Evolutionary conservation across 2,113 vertebrate species (phyloP), one percentile per base, ranked within the genome.

Genomic region (Potamarius usumacintae): DNA sequence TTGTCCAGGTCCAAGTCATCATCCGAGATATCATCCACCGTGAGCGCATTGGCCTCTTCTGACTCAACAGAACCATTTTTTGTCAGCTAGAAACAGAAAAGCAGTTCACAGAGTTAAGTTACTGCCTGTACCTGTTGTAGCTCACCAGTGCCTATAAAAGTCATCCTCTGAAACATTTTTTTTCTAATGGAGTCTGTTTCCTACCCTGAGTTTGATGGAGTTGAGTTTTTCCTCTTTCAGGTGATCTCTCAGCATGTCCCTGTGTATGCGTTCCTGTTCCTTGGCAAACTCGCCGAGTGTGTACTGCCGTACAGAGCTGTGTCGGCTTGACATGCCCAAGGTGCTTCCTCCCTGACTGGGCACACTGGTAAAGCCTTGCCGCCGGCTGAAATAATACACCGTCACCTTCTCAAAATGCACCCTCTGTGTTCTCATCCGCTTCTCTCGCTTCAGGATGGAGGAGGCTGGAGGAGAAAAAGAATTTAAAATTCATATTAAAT

Each of bases 371-470:
- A 99, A 99, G 89, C 98, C 98, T 93, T 99, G 98, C 50, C 98
- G 94, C 87, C 98, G 95, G 4, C 97, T 95, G 93, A 99, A 99
- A 95, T 99, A 99, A 93, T 98, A 99, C 88, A 99, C 98, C 0
- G 98, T 99, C 91, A 99, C 98, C n/a, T 97, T 99, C 79, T 99
- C 98, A 67, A 99, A 99, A 86, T 97, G 97, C 30, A 99, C 98
- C 95, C 97, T 97, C 91, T 97, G 96, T 0, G 96, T 96, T 90
- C 98, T 95, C 93, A 98, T 95, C 27, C 97, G 94, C 92, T 99
- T 99, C 94, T 99, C 98, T 60, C 97, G 94, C 92, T 99, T 99
- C 92, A 99, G 92, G 91, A 99, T 98, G 2, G 98, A 99, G 84
- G 97, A 95, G 0, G 98, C 98, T 99, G 92, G 9, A 94, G 93